phyloP scores from a whole-genome alignment of 2,888 invertebrate species.

The Merodon equestris region DNA sequence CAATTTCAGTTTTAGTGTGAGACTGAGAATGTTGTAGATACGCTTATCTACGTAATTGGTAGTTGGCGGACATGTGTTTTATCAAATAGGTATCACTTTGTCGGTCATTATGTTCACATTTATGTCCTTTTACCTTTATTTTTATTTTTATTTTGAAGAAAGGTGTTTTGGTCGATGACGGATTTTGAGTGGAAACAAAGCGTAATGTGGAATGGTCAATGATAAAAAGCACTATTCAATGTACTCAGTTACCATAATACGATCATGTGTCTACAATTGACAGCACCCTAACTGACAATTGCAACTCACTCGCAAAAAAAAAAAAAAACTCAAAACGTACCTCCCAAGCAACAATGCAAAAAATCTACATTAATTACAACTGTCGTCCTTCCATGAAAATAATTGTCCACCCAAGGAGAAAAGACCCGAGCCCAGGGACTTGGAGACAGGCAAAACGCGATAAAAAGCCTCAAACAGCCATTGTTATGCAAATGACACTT shows the following conservation, averaged over 20 bases:
- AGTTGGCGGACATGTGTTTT: constrained; percentile 67
- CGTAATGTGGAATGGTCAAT: no score
- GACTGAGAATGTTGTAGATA: constrained; percentile 49
- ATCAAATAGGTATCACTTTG: constrained; percentile 61
- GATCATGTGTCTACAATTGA: no score
- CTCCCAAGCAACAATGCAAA: constrained; percentile 25
- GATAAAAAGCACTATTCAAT: no score
- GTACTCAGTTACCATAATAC: no score
- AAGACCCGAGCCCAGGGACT: constrained; percentile 16
- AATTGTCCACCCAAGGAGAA: constrained; percentile 51
- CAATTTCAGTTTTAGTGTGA: constrained; percentile 52
- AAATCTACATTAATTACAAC: constrained; percentile 60
- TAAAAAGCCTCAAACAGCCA: constrained; percentile 52
- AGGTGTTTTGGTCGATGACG: not conserved
- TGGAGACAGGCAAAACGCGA: not conserved
- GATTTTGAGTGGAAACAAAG: constrained; percentile 8
- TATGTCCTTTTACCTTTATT: constrained; percentile 39
- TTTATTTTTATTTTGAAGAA: not conserved
- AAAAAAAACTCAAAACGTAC: constrained; percentile 17
- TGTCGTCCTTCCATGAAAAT: constrained; percentile 66
- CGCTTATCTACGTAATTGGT: constrained; percentile 67
- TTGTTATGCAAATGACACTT: constrained; percentile 79
- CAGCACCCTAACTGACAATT: no score
- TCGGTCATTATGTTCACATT: constrained; percentile 60
- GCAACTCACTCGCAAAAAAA: no score